Conservation (phyloP, 2,113 vertebrate genomes). For the Megaptera novaeangliae region DNA sequence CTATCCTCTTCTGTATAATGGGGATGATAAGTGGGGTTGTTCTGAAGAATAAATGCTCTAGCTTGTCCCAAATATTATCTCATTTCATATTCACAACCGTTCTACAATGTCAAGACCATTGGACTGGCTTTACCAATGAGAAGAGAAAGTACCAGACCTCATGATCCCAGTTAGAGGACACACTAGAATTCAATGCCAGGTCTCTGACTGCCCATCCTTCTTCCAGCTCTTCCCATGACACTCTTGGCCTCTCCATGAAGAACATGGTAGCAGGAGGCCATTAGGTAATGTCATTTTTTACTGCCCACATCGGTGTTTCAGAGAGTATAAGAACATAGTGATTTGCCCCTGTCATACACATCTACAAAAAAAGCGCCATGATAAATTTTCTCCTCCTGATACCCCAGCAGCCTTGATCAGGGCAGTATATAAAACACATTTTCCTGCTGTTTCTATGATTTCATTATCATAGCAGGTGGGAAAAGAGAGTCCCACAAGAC, state of each 20-base stretch:
- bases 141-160: background rate
- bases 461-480: background rate
- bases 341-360: background rate
- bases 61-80: background rate
- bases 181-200: background rate
- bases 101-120: rapidly evolving
- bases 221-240: no score
- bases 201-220: background rate
- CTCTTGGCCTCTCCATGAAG: rapidly evolving
- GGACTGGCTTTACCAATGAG: background rate
- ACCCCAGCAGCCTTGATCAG: background rate
- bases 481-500: background rate
- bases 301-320: background rate
- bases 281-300: background rate
- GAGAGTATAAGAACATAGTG: background rate
- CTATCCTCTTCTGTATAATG: background rate
- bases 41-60: background rate
- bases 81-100: background rate
- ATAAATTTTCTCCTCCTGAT: background rate
- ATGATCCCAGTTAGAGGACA: background rate
- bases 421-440: no score
- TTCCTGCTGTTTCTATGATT: background rate
- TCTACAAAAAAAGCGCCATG: background rate
- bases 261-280: rapidly evolving
- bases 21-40: background rate